Percentiles rank a stretch among this genome's conserved stretches.
Evolutionary conservation across 2,113 vertebrate genomes (phyloP).

Genomic region (Platichthys flesus): DNA sequence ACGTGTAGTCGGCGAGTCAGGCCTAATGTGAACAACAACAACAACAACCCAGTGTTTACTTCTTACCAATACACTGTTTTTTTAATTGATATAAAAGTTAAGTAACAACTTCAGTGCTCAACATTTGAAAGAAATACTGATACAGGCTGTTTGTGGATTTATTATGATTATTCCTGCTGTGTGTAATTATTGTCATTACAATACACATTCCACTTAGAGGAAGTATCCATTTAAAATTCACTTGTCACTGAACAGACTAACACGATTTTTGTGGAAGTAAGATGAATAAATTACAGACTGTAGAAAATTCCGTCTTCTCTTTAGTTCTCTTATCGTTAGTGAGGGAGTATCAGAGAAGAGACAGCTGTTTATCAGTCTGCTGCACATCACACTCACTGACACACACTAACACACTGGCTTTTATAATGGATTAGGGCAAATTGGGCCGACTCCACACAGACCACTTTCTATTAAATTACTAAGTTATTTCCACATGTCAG

Average conservation of each 20-base stretch:
- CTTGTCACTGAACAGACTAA: not conserved
- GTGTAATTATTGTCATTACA: not conserved
- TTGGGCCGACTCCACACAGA: conserved; percentile 13
- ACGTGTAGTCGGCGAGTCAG: not conserved
- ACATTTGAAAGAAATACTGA: not conserved
- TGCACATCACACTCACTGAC: conserved; percentile 20
- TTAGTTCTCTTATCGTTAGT: conserved; percentile 21
- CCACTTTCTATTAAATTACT: conserved; percentile 6
- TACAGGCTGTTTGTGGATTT: not conserved
- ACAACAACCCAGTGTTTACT: not conserved
- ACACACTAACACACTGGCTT: conserved; percentile 29
- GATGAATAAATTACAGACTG: not conserved
- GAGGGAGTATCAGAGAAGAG: conserved; percentile 51
- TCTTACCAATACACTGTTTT: not conserved
- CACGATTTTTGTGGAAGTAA: not conserved
- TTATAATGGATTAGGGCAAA: conserved; percentile 18
- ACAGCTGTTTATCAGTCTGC: conserved; percentile 67
- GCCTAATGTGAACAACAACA: not conserved
- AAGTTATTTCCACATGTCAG: not conserved
- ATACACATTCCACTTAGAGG: not conserved
- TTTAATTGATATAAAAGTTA: not conserved
- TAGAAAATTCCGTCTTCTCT: not conserved
- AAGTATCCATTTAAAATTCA: not conserved
- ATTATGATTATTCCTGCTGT: not conserved
- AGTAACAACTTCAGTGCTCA: not conserved